These are phyloP conservation scores for Sarcophaga subvicina DNA, from an alignment of 2,888 invertebrate species.

Conservation along the genomic window DNA sequence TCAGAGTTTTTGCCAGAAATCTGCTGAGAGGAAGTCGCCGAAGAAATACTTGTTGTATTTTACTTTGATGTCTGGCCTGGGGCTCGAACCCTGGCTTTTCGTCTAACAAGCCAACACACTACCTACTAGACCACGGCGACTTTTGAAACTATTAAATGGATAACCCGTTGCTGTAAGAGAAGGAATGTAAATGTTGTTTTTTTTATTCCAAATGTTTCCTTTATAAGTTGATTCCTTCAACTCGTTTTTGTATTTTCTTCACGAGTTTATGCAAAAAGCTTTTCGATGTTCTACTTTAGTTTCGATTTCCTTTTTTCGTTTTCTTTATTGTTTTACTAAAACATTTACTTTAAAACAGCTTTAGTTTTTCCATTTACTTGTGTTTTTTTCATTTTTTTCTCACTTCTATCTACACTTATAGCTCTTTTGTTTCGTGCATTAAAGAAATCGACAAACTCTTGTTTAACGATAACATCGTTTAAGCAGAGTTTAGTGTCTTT, in stretches of 20 bases:
- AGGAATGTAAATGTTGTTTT: background rate
- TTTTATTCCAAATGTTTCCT: background rate
- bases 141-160: no score
- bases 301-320: background rate
- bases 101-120: no score
- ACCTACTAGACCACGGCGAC: no score
- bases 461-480: background rate
- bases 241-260: slow-evolving; percentile 10
- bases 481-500: slow-evolving; percentile 9
- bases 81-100: no score
- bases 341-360: slow-evolving; percentile 22
- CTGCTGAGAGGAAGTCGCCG: no score
- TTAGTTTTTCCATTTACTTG: background rate
- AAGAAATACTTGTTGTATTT: no score
- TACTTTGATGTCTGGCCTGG: no score
- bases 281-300: slow-evolving; percentile 57
- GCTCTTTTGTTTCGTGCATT: background rate
- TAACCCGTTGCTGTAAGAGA: no score
- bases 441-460: background rate
- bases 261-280: slow-evolving; percentile 59
- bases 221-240: slow-evolving; percentile 22
- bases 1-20: no score
- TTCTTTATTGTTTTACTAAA: background rate
- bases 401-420: background rate
- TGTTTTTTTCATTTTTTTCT: background rate